Base-by-base conservation (phyloP, 1,140 invertebrate species). In the Scaptomyza hsui region DNA sequence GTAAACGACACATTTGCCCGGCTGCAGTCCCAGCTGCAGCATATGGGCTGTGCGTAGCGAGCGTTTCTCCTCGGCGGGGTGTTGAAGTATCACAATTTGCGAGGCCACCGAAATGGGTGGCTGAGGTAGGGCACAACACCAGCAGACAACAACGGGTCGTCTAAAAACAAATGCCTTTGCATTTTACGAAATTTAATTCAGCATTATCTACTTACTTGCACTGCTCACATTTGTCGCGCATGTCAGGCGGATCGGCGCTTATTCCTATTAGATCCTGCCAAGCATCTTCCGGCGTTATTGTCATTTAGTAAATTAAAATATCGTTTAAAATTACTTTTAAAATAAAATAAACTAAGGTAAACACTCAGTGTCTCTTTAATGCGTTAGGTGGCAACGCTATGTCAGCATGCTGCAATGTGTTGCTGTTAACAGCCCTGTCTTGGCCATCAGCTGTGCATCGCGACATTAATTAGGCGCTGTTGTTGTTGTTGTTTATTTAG, bases 51-150 rank as follows among this genome's bases (percentile, higher is more conserved):
- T 98, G 62, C 97, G 93, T 16, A 99, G 92, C 83, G 96, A 96
- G 74, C 97, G 92, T 91, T 97, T 97, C 81, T 97, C 96, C 93
- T 99, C 97, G 72, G 96, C 97, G 12, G 97, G 97, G 93, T 99
- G 97, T 90, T 98, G 97, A 2, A 99, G 92, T 61, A 98, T 93
- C 65, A 97, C 94, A 42, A 98, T 92, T 78, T 93, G 94, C 51
- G 95, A 96, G 57, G 92, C 91, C 7, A 95, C 94, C 45, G 91
- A 86, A 5, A 98, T 73, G 18, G 93, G 95, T 56, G 94, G 92
- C 57, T 93, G 92, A 10, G 97, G 96, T 59, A 98, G 91, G 42
- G 94, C 96, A 19, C 94, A 93, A 92, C 97, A 98, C 96, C 97
- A 98, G 90, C 97, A 99, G 26, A 98, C 97, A 41, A 93, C 94